phyloP scores from a whole-genome alignment of 1,140 invertebrate species.

The Sipha flava region DNA sequence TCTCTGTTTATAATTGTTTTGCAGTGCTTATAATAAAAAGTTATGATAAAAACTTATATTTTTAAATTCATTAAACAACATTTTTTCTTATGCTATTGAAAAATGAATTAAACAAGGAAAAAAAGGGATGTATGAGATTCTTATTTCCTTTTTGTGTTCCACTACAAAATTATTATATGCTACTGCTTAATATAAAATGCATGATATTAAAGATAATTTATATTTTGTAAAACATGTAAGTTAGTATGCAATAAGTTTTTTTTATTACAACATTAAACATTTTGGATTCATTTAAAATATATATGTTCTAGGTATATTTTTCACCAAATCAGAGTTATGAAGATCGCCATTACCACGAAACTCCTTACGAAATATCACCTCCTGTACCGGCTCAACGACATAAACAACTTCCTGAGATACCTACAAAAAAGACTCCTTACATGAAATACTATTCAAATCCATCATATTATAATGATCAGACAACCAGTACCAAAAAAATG shows the following conservation, averaged over 20 bases:
- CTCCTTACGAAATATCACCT: conserved; percentile 28
- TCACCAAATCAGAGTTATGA: conserved; percentile 40
- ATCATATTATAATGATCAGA: conserved; percentile 43
- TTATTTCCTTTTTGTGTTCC: too few species aligned
- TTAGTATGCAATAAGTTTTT: not conserved
- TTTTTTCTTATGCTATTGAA: too few species aligned
- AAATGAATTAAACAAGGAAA: too few species aligned
- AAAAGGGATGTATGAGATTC: too few species aligned
- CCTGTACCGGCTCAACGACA: conserved; percentile 20
- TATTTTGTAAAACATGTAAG: too few species aligned
- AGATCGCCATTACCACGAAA: conserved; percentile 38
- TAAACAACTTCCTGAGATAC: conserved; percentile 38
- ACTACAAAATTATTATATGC: too few species aligned
- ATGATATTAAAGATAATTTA: too few species aligned
- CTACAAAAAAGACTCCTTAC: conserved; percentile 35
- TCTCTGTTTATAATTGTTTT: too few species aligned
- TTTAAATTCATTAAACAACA: too few species aligned
- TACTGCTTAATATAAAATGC: too few species aligned
- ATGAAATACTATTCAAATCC: conserved; percentile 39
- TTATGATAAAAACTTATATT: too few species aligned
- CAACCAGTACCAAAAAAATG: conserved; percentile 42
- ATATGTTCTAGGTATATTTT: conserved; percentile 36
- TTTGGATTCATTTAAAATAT: not conserved
- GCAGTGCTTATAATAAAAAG: too few species aligned
- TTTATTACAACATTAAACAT: not conserved